Evolutionary conservation across 2,113 vertebrate species (phyloP).

Genomic region (Pygoscelis adeliae): DNA sequence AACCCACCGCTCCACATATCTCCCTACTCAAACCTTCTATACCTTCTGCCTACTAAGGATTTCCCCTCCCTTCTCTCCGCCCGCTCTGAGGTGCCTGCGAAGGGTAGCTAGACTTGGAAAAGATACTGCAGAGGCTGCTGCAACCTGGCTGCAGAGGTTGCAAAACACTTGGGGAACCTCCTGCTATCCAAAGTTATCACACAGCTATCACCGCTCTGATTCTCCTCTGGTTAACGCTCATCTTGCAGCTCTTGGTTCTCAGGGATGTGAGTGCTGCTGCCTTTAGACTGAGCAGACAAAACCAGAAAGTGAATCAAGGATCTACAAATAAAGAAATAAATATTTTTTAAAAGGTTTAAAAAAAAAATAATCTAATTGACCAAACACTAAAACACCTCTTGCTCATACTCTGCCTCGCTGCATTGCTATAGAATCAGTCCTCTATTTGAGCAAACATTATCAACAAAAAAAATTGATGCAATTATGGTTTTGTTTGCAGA

Average conservation of each 20-base stretch:
- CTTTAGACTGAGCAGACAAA: background rate
- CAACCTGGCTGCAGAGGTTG: background rate
- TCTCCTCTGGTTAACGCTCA: background rate
- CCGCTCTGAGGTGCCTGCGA: background rate
- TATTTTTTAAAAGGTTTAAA: background rate
- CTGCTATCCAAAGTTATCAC: background rate
- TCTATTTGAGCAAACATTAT: background rate
- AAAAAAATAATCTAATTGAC: no score
- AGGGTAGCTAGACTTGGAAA: no score
- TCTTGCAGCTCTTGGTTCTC: background rate
- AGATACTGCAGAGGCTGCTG: background rate
- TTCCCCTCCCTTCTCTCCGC: background rate
- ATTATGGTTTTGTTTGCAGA: background rate
- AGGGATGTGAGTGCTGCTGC: background rate
- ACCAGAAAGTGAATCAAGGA: background rate
- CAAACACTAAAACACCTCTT: background rate
- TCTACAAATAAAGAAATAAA: background rate
- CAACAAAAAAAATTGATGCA: background rate
- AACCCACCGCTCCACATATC: accelerated
- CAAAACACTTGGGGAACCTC: background rate
- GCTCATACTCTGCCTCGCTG: background rate
- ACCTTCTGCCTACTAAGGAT: background rate
- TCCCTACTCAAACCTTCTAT: accelerated
- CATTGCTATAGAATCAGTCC: background rate
- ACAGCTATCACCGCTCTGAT: background rate